Base-by-base conservation (phyloP, 2,797 vertebrate genomes). In the Emys orbicularis region DNA sequence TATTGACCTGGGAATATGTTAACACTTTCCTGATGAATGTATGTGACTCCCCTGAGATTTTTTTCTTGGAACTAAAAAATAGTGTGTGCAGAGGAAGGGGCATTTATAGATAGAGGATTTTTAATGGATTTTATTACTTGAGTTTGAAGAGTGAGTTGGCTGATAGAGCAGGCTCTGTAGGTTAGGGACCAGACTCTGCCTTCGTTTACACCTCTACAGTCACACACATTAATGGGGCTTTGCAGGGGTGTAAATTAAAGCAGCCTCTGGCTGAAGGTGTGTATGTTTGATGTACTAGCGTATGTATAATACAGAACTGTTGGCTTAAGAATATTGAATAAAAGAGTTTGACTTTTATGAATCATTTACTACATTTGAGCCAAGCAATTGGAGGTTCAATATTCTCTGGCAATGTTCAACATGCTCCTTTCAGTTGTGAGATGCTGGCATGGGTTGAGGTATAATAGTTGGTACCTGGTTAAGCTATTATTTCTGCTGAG, bases 181-280 rank as follows among this genome's bases (percentile, higher is more conserved):
- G 6, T 72, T 7, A 15, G 81, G 77, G 47, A 81, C 41, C 68
- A 79, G 90, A 34, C 76, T 92, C 93, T 95, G 92, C 86, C 90
- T 89, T 95, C 94, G 90, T 93, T 96, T 90, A 79, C 0, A 4
- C 77, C 80, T 81, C 86, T 79, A 8, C 93, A 95, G 5, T 16
- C 18, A 19, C 19, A 25, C 50, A 88, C 56, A 79, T 37, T 4
- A 37, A 49, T n/a, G 12, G 41, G 16, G 13, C 23, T 23, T 72
- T 72, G n/a, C 79, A 31, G 80, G 90, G 82, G 88, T 94, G 89
- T 90, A 96, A 95, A 93, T 95, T 94, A 88, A 90, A 96, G 81
- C 77, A 96, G 86, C 90, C 89, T 92, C 80, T 91, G 79, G 74
- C 89, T 81, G 52, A 80, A 87, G 85, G 84, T 21, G 19, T 31